Base-by-base conservation (phyloP, 1,140 invertebrate genomes). In the Hylaeus anthracinus region DNA sequence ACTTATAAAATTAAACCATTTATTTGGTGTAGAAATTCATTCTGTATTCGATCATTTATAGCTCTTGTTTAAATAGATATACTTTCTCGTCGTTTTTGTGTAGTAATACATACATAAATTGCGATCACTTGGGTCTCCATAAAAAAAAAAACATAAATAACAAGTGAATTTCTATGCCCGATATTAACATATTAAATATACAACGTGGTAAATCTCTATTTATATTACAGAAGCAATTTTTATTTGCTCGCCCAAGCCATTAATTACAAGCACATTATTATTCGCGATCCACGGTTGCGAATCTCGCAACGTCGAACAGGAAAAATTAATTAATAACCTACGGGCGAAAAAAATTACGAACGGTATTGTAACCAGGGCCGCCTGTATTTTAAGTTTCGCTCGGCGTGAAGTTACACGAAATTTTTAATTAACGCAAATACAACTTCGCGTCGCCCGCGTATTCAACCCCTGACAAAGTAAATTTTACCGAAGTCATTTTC, bases 401-500 rank as follows among this genome's bases (percentile, higher is more conserved):
- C 10, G 69, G 45, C 56, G 12, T n/a, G 26, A 61, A 61, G 43
- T 65, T 65, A 2, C 43, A 43, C 43, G 43, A 64, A 64, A 64
- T 64, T 64, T 64, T 64, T 64, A 64, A 64, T 72, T 71, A 72
- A 56, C 43, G 15, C 39, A 4, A 72, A 56, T 43, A 8, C 39
- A 14, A 58, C 4, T 58, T 9, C 12, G 39, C 10, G 8, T 9
- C 14, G 61, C 43, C 39, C 14, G 39, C 5, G 12, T 15, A 26
- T 26, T 66, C 65, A n/a, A 26, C 14, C 15, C 26, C n/a, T 26
- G 15, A 53, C 37, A 53, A 56, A 70, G 67, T 41, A 58, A 53
- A 58, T 71, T 56, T 71, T 56, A 66, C 66, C 73, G 12, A 53
- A 14, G n/a, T 45, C 41, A 48, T 45, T 74, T 74, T 10, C 45